A percentile compares a stretch with the other conserved stretches of the same genome.
Conservation (phyloP, 2,888 invertebrate species). For the Pterobdella sp. region DNA sequence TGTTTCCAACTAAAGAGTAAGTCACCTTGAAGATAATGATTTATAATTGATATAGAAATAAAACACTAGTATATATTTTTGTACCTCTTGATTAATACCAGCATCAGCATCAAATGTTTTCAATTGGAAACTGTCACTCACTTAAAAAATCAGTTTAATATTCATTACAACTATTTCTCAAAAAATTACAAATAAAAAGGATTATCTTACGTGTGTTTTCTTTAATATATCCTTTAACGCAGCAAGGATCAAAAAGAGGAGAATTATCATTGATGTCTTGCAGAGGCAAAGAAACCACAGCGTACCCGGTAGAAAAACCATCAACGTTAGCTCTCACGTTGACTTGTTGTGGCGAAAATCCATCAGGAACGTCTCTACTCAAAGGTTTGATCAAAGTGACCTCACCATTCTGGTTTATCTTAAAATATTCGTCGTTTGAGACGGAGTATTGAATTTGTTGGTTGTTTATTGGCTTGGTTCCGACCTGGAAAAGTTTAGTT, state of each 20-base stretch:
- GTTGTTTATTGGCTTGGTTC: conserved; percentile 6
- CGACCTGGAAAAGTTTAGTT: conserved; percentile 5
- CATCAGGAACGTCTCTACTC: conserved; percentile 38
- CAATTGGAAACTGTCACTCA: too few species aligned
- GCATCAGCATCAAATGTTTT: too few species aligned
- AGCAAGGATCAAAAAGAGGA: conserved; percentile 36
- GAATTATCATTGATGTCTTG: conserved; percentile 37
- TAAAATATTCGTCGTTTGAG: conserved; percentile 27
- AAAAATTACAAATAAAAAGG: too few species aligned
- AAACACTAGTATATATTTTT: too few species aligned
- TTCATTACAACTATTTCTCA: too few species aligned
- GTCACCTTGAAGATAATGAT: conserved; percentile 18
- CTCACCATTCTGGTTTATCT: conserved; percentile 21
- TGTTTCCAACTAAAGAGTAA: background rate
- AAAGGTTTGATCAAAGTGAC: conserved; percentile 31
- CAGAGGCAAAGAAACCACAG: conserved; percentile 33
- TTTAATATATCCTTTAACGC: conserved; percentile 31
- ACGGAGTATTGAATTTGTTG: conserved; percentile 23
- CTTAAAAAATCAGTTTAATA: too few species aligned
- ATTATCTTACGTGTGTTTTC: conserved; percentile 31
- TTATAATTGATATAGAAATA: too few species aligned
- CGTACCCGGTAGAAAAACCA: conserved; percentile 31
- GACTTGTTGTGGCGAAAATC: conserved; percentile 35
- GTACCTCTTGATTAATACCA: too few species aligned
- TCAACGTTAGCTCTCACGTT: conserved; percentile 36